Evolutionary conservation across 2,888 invertebrate genomes (phyloP).

Genomic region (Eristalinus aeneus): DNA sequence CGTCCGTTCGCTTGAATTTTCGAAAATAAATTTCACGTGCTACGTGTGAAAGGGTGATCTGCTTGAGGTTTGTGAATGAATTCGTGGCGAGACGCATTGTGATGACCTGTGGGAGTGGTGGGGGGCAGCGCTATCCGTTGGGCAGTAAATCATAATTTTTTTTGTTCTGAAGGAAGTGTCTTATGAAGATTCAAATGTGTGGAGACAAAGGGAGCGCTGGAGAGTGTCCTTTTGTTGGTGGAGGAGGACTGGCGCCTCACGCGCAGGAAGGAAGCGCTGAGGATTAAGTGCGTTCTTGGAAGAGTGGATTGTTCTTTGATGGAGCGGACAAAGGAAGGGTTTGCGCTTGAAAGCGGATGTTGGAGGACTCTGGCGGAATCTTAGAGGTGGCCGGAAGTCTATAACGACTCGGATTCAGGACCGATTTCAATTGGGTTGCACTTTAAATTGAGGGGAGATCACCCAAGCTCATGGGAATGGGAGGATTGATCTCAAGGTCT

Average conservation of each 20-base stretch:
- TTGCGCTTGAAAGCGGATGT: background rate
- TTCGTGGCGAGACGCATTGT: background rate
- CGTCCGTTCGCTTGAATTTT: conserved; percentile 29
- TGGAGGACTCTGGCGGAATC: background rate
- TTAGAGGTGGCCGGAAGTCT: too few species aligned
- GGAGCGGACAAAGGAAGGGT: background rate
- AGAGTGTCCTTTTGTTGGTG: background rate
- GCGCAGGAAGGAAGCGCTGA: background rate
- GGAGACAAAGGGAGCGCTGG: background rate
- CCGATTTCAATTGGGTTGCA: too few species aligned
- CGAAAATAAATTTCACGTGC: conserved; percentile 23
- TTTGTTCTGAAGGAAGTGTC: background rate
- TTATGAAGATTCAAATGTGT: background rate
- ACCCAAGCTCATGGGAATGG: too few species aligned
- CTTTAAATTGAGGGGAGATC: too few species aligned
- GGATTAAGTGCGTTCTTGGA: background rate
- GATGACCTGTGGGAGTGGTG: background rate
- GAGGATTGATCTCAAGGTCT: too few species aligned
- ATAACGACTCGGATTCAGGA: too few species aligned
- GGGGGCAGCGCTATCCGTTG: background rate
- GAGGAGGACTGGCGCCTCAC: background rate
- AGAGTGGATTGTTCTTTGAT: background rate
- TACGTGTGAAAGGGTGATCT: conserved; percentile 37
- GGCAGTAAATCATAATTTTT: conserved; percentile 54
- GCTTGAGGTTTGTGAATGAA: conserved; percentile 36